Percentiles rank a stretch among this genome's conserved stretches.
These are phyloP conservation scores for Yponomeuta evonymella DNA, from an alignment of 2,888 invertebrate genomes.

Conservation along the genomic window DNA sequence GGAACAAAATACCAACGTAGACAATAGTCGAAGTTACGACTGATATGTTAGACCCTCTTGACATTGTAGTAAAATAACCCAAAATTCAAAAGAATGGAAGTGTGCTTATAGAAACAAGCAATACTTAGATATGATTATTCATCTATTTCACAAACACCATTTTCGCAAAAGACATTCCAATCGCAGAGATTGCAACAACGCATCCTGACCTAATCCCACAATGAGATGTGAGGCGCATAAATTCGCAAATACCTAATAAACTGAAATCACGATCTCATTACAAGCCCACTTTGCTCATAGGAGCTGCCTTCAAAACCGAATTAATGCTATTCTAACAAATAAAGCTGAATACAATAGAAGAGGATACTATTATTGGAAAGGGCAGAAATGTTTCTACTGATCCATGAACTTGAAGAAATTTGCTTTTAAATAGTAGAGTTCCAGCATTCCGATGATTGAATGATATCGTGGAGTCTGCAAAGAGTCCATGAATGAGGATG, in stretches of 20 bases:
- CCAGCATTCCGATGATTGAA: too few species aligned
- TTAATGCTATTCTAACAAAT: slow-evolving; percentile 3
- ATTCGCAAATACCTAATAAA: slow-evolving; percentile 26
- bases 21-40: too few species aligned
- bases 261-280: slow-evolving; percentile 47
- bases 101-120: background rate
- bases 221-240: slow-evolving; percentile 8
- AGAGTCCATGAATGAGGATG: too few species aligned
- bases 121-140: background rate
- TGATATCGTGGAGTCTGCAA: too few species aligned
- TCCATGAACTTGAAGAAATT: background rate
- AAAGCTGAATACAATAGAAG: background rate
- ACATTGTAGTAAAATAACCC: too few species aligned
- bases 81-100: too few species aligned
- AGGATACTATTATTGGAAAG: background rate
- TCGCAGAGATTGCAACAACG: background rate
- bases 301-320: slow-evolving; percentile 2
- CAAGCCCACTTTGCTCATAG: slow-evolving; percentile 21
- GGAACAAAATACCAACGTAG: too few species aligned
- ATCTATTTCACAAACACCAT: background rate
- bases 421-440: too few species aligned
- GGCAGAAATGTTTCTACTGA: background rate
- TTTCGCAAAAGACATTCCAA: background rate
- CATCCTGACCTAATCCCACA: slow-evolving; percentile 1
- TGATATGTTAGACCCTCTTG: too few species aligned